Evolutionary conservation across 2,113 vertebrate species (phyloP), one percentile per base, ranked within the genome.

Genomic region (Scophthalmus maximus): DNA sequence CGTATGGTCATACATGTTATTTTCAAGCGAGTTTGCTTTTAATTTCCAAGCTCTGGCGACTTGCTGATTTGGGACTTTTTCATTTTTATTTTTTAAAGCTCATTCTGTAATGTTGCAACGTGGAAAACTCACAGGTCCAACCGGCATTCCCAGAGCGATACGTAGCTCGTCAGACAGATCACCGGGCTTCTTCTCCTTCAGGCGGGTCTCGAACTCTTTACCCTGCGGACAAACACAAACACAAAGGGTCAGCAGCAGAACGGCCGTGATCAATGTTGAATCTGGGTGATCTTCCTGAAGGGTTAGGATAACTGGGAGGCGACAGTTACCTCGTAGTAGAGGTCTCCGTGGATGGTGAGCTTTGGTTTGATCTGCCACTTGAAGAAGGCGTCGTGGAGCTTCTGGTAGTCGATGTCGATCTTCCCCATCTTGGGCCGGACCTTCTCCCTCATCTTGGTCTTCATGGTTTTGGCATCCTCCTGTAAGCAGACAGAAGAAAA

Each of bases 361-460:
- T 97, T 97, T 3, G 96, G 96, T 52, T 98, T 98, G 57, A 95
- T 98, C 87, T 98, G 97, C 97, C 97, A 98, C 52, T 97, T 98
- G 92, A 98, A 98, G 93, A 98, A 98, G 46, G 96, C 96, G 0
- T 98, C 96, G 0, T 98, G 97, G 4, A 98, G 94, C 62, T 98
- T 98, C 93, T 98, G 97, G 87, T 98, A 98, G 73, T 98, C 96
- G 0, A 98, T 98, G 86, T 98, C 96, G 0, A 98, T 97, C 88
- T 98, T 98, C 8, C 96, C 96, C 96, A 97, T 96, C 83, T 98
- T 98, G 40, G 96, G 97, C 0, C 96, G 94, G 1, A 97, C 96
- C 74, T 98, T 98, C 92, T 98, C 96, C n/a, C 96, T 87, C 96
- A 98, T 98, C 89, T 98, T 98, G 42, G 96, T 97, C 85, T 98